phyloP scores from a whole-genome alignment of 2,113 vertebrate species.

The Mesitornis unicolor region DNA sequence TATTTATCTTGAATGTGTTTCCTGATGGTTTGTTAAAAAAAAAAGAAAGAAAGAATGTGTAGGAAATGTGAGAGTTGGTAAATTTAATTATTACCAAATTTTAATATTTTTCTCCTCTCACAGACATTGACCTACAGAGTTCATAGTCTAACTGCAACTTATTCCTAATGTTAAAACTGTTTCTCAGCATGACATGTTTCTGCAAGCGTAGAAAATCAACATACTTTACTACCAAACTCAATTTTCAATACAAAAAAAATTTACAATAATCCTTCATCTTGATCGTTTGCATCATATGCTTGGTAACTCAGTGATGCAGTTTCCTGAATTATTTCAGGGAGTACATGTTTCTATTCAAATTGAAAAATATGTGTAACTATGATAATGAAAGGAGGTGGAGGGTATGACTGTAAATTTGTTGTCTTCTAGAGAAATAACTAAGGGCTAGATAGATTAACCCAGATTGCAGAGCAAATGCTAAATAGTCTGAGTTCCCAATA shows the following conservation, averaged over 20 bases:
- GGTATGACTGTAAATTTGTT: conserved; percentile 4
- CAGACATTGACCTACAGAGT: conserved; percentile 28
- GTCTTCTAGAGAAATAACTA: conserved; percentile 47
- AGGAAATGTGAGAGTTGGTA: conserved; percentile 57
- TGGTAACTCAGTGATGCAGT: conserved; percentile 30
- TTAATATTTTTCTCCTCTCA: conserved; percentile 44
- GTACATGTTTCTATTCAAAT: conserved; percentile 59
- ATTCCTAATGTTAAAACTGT: conserved; percentile 37
- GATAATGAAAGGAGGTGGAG: conserved; percentile 39
- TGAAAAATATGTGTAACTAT: conserved; percentile 35
- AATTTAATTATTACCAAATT: conserved; percentile 53
- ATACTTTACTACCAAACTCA: conserved; percentile 61
- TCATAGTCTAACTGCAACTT: conserved; percentile 62
- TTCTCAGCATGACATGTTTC: conserved; percentile 62
- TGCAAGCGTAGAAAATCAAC: conserved; percentile 57
- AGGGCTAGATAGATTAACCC: conserved; percentile 38
- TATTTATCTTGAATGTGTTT: conserved; percentile 62
- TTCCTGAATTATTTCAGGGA: conserved; percentile 69
- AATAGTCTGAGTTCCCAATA: conserved; percentile 26
- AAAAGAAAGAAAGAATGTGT: not conserved
- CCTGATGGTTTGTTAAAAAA: conserved; percentile 54
- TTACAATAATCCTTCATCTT: conserved; percentile 25
- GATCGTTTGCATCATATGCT: conserved; percentile 29
- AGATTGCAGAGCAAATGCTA: conserved; percentile 12
- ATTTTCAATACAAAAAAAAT: conserved; percentile 16